A percentile compares a stretch with the other conserved stretches of the same genome.
These are phyloP conservation scores for Diorhabda elongata DNA, from an alignment of 1,140 invertebrate species.

Conservation along the genomic window DNA sequence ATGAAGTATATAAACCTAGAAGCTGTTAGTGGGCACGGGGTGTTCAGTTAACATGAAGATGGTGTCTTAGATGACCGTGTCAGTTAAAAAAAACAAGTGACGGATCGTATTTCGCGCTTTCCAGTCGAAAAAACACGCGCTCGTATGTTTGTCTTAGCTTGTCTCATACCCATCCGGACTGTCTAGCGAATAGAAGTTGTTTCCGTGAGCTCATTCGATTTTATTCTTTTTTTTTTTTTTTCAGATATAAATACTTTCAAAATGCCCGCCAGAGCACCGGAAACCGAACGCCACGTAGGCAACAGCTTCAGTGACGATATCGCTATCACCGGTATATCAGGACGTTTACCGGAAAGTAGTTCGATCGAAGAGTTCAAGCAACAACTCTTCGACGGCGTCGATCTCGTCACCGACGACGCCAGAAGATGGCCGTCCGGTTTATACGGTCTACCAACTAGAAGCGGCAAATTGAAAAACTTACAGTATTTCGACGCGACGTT, in stretches of 20 bases:
- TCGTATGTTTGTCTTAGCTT: too few relatives aligned
- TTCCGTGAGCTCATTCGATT: too few relatives aligned
- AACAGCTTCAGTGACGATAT: slow-evolving; percentile 62
- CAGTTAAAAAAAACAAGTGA: too few relatives aligned
- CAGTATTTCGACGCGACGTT: slow-evolving; percentile 86
- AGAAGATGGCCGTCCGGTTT: slow-evolving; percentile 74
- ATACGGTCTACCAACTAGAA: slow-evolving; percentile 76
- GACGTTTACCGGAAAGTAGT: slow-evolving; percentile 82
- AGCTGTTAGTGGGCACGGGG: too few relatives aligned
- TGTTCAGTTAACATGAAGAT: too few relatives aligned
- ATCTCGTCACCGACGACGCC: slow-evolving; percentile 85
- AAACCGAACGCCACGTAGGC: slow-evolving; percentile 44
- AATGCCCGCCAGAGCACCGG: slow-evolving; percentile 60
- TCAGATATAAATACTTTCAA: slow-evolving; percentile 30
- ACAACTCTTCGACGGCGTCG: slow-evolving; percentile 77
- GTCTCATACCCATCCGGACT: too few relatives aligned
- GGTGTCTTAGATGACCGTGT: too few relatives aligned
- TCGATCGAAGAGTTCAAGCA: slow-evolving; percentile 86
- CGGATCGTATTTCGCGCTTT: too few relatives aligned
- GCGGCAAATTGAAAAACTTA: slow-evolving; percentile 87
- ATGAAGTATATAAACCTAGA: too few relatives aligned
- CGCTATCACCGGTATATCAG: slow-evolving; percentile 85
- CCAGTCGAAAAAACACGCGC: too few relatives aligned
- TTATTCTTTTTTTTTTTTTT: slow-evolving; percentile 6
- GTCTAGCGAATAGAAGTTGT: too few relatives aligned